These are phyloP conservation scores for Pyxicephalus adspersus DNA, from an alignment of 2,113 vertebrate genomes.

Conservation along the genomic window DNA sequence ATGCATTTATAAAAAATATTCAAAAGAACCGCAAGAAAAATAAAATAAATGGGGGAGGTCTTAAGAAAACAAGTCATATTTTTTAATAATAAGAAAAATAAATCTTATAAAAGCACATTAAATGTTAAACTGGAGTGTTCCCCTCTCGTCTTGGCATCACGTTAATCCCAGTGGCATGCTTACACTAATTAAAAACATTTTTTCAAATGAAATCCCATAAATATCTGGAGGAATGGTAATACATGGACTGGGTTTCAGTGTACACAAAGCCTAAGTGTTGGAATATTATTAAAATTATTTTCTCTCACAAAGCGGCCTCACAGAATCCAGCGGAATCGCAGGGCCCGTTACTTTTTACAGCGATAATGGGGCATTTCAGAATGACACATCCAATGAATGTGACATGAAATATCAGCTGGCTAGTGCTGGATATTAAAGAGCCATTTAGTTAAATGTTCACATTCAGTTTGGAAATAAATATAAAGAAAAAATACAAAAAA, in stretches of 20 bases:
- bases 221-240: conserved; percentile 27
- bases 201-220: conserved; percentile 42
- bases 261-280: conserved; percentile 41
- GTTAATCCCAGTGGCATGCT: conserved; percentile 40
- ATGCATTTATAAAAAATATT: neutral
- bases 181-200: conserved; percentile 51
- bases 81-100: conserved; percentile 40
- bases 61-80: conserved; percentile 34
- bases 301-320: conserved; percentile 32
- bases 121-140: conserved; percentile 9
- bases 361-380: conserved; percentile 40
- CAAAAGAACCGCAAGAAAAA: conserved; percentile 45
- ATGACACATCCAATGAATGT: conserved; percentile 45
- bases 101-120: conserved; percentile 44
- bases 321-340: conserved; percentile 16
- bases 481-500: no score
- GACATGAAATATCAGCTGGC: conserved; percentile 6
- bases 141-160: conserved; percentile 9
- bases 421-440: conserved; percentile 13
- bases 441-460: neutral
- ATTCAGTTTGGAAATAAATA: neutral
- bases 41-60: neutral
- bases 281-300: conserved; percentile 44
- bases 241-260: neutral
- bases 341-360: conserved; percentile 6